Evolutionary conservation across 2,888 invertebrate species (phyloP), one percentile per base, ranked within the genome.

Genomic region (Clusia tigrina): DNA sequence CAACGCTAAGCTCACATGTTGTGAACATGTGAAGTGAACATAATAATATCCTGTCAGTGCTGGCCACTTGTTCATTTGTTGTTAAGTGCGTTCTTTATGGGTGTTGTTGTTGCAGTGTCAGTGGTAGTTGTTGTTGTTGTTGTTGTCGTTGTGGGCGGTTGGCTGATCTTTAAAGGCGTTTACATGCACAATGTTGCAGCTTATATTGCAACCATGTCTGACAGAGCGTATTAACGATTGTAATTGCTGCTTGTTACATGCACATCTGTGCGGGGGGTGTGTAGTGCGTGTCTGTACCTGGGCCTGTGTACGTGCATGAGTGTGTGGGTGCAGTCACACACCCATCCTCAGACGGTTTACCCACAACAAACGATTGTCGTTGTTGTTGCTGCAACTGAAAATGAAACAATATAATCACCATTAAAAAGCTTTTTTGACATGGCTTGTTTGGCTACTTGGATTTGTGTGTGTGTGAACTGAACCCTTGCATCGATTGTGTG

Each of bases 401-500:
- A 10, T 42, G 42, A 71, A 74, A 78, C 78, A 76, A 76, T 77
- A 78, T 77, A 78, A 78, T 78, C 77, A 72, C 70, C 76, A 76
- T 78, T 77, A 73, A 77, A 78, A 77, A 73, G 76, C 74, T 73
- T 48, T 77, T 74, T 73, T 76, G 74, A 74, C 77, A 76, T 77
- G 69, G 73, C 74, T 48, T 18, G 48, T 48, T 48, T 48, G 2
- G 18, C 20, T 59, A 26, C 58, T 17, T 52, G 66, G 61, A 64
- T 62, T 58, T 64, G 1, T 58, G 58, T 58, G 48, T 46, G 26
- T 24, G 5, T 58, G 37, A 26, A 24, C 25, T 23, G 22, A 52
- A 20, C 10, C 20, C 22, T 3, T 52, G 52, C 25, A 54, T 25
- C 54, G n/a, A 25, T 54, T 54, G 32, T 10, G 2, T 10, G 24